Evolutionary conservation across 2,888 invertebrate species (phyloP), one percentile per base, ranked within the genome.

Genomic region (Andrena dorsata): DNA sequence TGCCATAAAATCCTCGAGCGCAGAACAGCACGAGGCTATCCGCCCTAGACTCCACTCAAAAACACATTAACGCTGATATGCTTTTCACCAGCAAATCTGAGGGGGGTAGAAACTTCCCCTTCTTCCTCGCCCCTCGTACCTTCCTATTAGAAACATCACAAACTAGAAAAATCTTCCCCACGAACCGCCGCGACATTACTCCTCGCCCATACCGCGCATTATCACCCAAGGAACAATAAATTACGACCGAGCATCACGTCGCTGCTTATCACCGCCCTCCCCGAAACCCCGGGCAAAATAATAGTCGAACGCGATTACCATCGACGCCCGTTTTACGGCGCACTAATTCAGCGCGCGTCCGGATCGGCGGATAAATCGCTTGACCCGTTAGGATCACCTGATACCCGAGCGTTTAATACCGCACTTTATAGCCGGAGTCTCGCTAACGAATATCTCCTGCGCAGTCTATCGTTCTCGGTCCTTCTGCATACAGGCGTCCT

Each of bases 321-420:
- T 49, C 28, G 51, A 8, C 13, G 23, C 53, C 53, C 72, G 30
- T 32, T 73, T 73, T 73, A 73, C 53, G 53, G 51, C 30, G 26
- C 53, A 49, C 70, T 71, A 66, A 80, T 80, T 79, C 80, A 68
- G 13, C 72, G 35, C 60, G 47, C 28, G 56, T 26, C 35, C 66
- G 73, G 80, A 80, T 80, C 66, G 66, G 47, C 72, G 8, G 73
- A 80, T 73, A 80, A 80, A 80, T 80, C 81, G 72, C 32, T 53
- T 28, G 80, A 13, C 80, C 51, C 66, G 80, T 80, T 80, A 80
- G 80, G 80, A 80, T 80, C 80, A 73, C 73, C 80, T 80, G 80
- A 80, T 80, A 80, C 73, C 80, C 72, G 8, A 13, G 30, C 80
- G 80, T 80, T 80, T 80, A 80, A 80, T 80, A 80, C 80, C 80